Evolutionary conservation across 2,797 vertebrate species (phyloP).

Genomic region (Characodon lateralis): DNA sequence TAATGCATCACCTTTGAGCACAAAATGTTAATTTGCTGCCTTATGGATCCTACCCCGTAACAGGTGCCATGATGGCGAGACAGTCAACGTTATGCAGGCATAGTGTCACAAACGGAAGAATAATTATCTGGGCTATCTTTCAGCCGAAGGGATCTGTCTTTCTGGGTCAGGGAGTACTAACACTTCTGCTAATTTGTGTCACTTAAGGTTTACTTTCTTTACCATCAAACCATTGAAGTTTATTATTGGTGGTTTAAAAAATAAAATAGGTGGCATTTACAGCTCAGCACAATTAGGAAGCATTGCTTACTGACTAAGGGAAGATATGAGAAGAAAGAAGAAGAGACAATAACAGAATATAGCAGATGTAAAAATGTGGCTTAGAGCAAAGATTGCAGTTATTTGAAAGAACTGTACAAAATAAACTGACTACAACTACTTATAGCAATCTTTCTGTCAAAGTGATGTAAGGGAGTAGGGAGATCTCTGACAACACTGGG

Average conservation of each 20-base stretch:
- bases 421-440: neutral
- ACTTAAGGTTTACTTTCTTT: constrained; percentile 26
- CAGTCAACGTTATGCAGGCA: neutral
- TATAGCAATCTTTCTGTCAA: neutral
- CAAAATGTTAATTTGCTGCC: neutral
- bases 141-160: neutral
- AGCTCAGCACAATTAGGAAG: constrained; percentile 22
- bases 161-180: neutral
- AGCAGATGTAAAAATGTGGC: neutral
- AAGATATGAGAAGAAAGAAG: neutral
- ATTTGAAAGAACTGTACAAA: neutral
- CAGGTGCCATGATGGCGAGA: neutral
- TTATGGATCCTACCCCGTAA: neutral
- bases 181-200: neutral
- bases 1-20: neutral
- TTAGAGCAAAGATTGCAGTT: neutral
- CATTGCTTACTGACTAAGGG: constrained; percentile 48
- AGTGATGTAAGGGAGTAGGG: constrained; percentile 11
- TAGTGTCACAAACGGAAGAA: neutral
- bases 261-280: constrained; percentile 54
- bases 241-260: constrained; percentile 62
- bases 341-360: neutral
- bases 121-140: neutral
- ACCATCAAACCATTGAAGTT: constrained; percentile 43
- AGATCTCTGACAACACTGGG: constrained; percentile 36